phyloP scores from a whole-genome alignment of 1,140 invertebrate species.

The Aphidius ervi region DNA sequence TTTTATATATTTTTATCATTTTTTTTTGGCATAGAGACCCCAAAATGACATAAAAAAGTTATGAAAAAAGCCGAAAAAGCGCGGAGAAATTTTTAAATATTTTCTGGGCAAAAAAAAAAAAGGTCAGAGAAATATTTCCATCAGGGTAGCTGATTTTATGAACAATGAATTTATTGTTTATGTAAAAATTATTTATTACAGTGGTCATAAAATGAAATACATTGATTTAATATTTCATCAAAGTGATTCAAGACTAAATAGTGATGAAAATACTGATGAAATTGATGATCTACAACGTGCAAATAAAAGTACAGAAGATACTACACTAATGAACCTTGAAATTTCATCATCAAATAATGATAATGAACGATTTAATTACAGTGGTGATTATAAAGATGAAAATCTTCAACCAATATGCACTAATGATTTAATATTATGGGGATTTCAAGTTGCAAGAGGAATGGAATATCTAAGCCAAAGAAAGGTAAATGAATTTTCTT shows the following conservation, averaged over 20 bases:
- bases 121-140: no score
- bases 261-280: conserved; percentile 19
- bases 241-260: conserved; percentile 35
- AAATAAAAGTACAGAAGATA: no score
- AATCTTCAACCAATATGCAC: conserved; percentile 67
- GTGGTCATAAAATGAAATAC: conserved; percentile 50
- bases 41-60: no score
- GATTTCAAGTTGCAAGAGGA: conserved; percentile 89
- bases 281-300: no score
- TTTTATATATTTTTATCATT: conserved; percentile 17
- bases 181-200: no score
- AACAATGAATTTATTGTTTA: no score
- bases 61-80: no score
- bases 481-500: conserved; percentile 59
- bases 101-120: no score
- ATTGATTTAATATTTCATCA: conserved; percentile 38
- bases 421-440: conserved; percentile 82
- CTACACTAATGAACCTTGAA: conserved; percentile 28
- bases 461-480: conserved; percentile 91
- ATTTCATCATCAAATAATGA: conserved; percentile 54
- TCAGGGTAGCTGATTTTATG: no score
- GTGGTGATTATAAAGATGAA: conserved; percentile 63
- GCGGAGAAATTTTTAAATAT: no score
- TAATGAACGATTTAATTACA: conserved; percentile 67
- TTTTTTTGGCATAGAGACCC: background rate